Evolutionary conservation across 2,797 vertebrate species (phyloP).

Genomic region (Acanthopagrus latus): DNA sequence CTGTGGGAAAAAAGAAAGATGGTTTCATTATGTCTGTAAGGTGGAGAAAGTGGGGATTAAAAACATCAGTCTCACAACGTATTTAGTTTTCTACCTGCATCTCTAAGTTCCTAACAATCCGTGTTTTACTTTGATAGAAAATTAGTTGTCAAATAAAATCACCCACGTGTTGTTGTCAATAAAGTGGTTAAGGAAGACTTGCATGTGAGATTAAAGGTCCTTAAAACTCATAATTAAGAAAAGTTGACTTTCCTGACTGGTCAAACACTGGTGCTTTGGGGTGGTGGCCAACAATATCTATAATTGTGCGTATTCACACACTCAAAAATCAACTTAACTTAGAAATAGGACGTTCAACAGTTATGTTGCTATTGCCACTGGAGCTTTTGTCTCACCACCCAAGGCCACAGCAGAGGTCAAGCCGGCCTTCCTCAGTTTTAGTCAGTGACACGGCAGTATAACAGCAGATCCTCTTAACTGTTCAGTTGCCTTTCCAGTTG

Average conservation of each 20-base stretch:
- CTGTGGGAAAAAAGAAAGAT: too few relatives aligned
- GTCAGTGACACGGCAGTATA: constrained; percentile 20
- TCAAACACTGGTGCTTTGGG: too few relatives aligned
- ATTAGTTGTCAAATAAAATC: background rate
- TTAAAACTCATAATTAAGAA: too few relatives aligned
- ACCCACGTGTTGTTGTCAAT: background rate
- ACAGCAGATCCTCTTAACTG: constrained; percentile 58
- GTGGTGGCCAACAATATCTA: too few relatives aligned
- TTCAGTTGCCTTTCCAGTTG: constrained; percentile 31
- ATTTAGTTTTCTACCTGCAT: background rate
- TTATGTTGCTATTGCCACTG: background rate
- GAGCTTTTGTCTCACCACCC: background rate
- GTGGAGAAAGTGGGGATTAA: background rate
- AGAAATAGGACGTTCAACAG: too few relatives aligned
- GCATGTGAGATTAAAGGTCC: background rate
- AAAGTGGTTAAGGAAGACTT: background rate
- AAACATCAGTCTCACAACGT: background rate
- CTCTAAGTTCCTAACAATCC: background rate
- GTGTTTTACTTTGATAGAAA: background rate
- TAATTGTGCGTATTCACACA: too few relatives aligned
- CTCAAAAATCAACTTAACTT: too few relatives aligned
- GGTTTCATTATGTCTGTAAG: background rate
- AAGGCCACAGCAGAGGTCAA: constrained; percentile 10
- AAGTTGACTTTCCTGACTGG: too few relatives aligned
- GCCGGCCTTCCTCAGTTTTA: constrained; percentile 1